Base-by-base conservation (phyloP, 92 coral and sea anemone species). In the Chrysogorgia sp. region DNA sequence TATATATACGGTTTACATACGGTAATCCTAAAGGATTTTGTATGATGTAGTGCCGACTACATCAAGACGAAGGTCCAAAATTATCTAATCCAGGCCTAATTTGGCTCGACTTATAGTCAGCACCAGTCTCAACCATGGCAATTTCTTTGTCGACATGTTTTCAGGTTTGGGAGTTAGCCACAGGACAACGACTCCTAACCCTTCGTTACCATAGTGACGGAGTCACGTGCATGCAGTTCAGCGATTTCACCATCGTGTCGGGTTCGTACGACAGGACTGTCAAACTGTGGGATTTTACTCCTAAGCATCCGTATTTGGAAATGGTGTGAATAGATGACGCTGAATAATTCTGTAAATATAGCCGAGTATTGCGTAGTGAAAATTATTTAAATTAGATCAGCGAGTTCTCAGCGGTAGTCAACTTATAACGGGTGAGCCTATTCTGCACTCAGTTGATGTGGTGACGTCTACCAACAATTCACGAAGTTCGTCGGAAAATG, bases 221-320 rank as follows among this genome's bases (percentile, higher is more conserved):
- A 5, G 98, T 94, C 76, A 96, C 99, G 28, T 96, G 99, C 59
- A 82, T 96, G 43, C 99, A 96, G 80, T 91, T 96, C 47, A 91
- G 88, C 59, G 99, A 96, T 81, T 90, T 83, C 82, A 83, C 91
- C 34, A 96, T 96, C 45, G 99, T 96, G 43, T 96, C 99, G 22
- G 99, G 99, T 7, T 96, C 99, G 1, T 96, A 96, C 41, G 99
- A 96, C 88, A 84, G 92, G 83, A 96, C 99, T 33, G 99, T 96
- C 8, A 96, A 96, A 71, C 78, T 96, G 9, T 96, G 99, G 99
- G 93, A 89, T 79, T 96, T 96, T 40, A 67, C 97, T 13, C 99
- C 99, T 14, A 75, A 75, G 45, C 97, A 96, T 63, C 88, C 79
- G 40, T 96, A 92, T 58, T 68, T 96, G 59, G 83, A 71, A 77